phyloP scores from a whole-genome alignment of 2,797 vertebrate species.

The Enteromius anoplus region DNA sequence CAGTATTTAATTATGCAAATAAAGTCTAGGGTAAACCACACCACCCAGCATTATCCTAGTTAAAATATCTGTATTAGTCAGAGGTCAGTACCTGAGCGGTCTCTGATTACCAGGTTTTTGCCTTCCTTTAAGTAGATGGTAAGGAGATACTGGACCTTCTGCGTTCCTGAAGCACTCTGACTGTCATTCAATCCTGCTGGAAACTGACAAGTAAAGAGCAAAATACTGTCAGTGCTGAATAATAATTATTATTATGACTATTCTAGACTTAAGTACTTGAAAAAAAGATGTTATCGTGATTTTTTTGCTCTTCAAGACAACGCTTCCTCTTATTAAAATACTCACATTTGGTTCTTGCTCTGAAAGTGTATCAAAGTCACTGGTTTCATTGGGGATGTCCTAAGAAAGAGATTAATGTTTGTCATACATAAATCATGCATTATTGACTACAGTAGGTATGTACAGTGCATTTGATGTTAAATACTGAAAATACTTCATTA shows the following conservation, averaged over 20 bases:
- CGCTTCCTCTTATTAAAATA: constrained; percentile 1
- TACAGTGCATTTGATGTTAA: background rate
- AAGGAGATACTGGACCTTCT: constrained; percentile 85
- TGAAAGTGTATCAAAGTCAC: constrained; percentile 50
- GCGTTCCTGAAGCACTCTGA: constrained; percentile 66
- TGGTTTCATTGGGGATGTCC: constrained; percentile 55
- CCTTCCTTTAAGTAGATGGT: constrained; percentile 90
- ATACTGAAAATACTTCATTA: background rate
- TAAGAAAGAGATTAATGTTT: background rate
- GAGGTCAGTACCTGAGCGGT: constrained; percentile 86
- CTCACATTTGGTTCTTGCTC: constrained; percentile 53
- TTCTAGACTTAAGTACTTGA: background rate
- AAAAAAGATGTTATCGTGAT: background rate
- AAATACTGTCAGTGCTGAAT: background rate
- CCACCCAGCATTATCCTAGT: background rate
- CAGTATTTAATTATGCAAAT: background rate
- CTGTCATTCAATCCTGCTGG: constrained; percentile 65
- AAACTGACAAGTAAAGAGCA: constrained; percentile 55
- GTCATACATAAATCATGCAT: background rate
- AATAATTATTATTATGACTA: background rate
- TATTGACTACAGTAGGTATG: background rate
- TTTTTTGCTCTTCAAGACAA: background rate
- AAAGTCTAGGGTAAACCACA: background rate
- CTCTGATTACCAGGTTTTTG: constrained; percentile 86
- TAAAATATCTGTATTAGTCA: constrained; percentile 7